Evolutionary conservation across 2,888 invertebrate species (phyloP).

Genomic region (Mylabris sibirica): DNA sequence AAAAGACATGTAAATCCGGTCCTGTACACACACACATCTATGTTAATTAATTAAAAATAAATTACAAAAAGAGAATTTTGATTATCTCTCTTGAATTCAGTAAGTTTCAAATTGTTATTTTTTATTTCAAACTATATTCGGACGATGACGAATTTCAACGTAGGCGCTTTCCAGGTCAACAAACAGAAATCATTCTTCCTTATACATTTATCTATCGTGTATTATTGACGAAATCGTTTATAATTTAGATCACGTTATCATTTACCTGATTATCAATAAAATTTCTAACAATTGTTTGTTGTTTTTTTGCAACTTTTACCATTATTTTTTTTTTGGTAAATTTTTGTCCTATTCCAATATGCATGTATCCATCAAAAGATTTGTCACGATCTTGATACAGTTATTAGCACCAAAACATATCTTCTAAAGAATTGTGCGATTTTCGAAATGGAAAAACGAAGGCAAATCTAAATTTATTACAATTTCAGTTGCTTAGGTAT

Average conservation of each 20-base stretch:
- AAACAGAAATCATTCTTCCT: conserved; percentile 25
- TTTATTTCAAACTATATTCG: conserved; percentile 20
- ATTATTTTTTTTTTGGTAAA: not conserved
- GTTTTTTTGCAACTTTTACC: not conserved
- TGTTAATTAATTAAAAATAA: not conserved
- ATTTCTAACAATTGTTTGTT: not conserved
- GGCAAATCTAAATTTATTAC: not conserved
- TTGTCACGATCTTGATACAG: conserved; percentile 16
- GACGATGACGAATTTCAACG: conserved; percentile 24
- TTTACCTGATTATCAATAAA: not conserved
- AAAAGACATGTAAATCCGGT: too few species aligned
- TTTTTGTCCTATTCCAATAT: not conserved
- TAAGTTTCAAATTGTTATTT: not conserved
- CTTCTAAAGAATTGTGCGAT: not conserved
- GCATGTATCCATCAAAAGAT: not conserved
- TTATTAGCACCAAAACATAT: conserved; percentile 8
- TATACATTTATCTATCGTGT: not conserved
- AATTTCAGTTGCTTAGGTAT: not conserved
- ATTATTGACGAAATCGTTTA: conserved; percentile 24
- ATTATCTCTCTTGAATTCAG: not conserved
- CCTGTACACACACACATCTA: too few species aligned
- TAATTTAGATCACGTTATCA: conserved; percentile 27
- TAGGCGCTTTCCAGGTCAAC: conserved; percentile 30
- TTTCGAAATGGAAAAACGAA: not conserved
- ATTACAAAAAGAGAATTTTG: not conserved